Evolutionary conservation across 2,888 invertebrate species (phyloP).

Genomic region (Phymatocera aterrima): DNA sequence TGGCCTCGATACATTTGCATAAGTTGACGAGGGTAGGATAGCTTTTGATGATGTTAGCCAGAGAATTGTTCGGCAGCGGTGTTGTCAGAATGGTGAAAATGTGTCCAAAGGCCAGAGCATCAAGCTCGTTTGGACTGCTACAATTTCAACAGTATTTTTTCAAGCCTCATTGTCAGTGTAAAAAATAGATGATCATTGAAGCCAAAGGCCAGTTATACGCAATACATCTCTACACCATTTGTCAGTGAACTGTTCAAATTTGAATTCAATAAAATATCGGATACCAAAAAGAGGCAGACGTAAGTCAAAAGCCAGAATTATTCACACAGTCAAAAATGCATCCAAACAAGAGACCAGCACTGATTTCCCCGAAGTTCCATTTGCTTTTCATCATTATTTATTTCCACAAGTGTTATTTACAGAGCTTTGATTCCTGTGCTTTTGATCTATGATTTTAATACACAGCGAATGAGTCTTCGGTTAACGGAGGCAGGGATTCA

Average conservation of each 20-base stretch:
- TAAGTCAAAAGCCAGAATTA: neutral
- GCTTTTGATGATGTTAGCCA: constrained; percentile 88
- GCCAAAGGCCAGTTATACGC: neutral
- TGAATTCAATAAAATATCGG: neutral
- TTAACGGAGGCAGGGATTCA: constrained; percentile 56
- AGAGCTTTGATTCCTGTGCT: neutral
- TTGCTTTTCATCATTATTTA: no score
- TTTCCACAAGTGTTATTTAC: neutral
- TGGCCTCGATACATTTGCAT: constrained; percentile 89
- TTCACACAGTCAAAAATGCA: neutral
- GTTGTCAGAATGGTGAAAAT: constrained; percentile 96
- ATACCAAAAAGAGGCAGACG: neutral
- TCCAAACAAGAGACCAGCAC: no score
- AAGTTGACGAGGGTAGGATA: constrained; percentile 88
- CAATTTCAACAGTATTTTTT: constrained; percentile 1
- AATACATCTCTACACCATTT: neutral
- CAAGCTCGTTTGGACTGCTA: constrained; percentile 93
- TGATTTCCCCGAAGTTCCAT: no score
- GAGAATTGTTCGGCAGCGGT: constrained; percentile 86
- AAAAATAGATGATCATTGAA: neutral
- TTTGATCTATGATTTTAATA: neutral
- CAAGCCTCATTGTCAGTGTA: neutral
- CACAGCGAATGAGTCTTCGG: constrained; percentile 55
- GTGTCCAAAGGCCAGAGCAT: constrained; percentile 97
- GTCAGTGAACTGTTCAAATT: neutral